Conservation (phyloP, 2,797 vertebrate species). For the Coregonus suidteri region DNA sequence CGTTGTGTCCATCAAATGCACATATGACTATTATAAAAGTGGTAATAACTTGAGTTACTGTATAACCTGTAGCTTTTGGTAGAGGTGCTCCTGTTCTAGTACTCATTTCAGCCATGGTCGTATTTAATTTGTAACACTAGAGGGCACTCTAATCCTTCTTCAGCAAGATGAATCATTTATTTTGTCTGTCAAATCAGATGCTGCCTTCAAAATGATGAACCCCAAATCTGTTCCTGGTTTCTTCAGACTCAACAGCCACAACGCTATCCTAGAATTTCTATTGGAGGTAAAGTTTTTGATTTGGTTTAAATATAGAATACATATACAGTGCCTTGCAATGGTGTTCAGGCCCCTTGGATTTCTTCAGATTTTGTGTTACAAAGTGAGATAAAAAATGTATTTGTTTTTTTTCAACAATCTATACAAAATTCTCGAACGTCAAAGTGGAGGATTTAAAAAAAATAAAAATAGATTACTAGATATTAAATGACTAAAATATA, state of each 20-base stretch:
- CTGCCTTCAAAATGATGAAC: constrained; percentile 98
- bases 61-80: constrained; percentile 38
- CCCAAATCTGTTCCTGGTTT: constrained; percentile 93
- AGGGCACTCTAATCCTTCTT: constrained; percentile 70
- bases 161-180: constrained; percentile 45
- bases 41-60: constrained; percentile 69
- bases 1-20: constrained; percentile 71
- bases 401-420: too few species aligned
- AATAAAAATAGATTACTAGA: too few species aligned
- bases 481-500: too few species aligned
- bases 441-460: too few species aligned
- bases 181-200: constrained; percentile 80
- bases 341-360: too few species aligned
- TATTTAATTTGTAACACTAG: constrained; percentile 63
- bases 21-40: constrained; percentile 72
- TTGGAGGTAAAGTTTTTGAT: constrained; percentile 84
- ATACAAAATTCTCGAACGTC: too few species aligned
- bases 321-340: not conserved
- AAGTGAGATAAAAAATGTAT: too few species aligned
- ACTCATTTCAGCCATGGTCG: constrained; percentile 30
- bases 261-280: constrained; percentile 97
- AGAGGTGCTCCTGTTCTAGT: not conserved
- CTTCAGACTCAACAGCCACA: constrained; percentile 96
- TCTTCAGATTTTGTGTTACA: too few species aligned
- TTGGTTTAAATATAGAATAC: not conserved